A percentile compares a stretch with the other conserved stretches of the same genome.
phyloP scores from a whole-genome alignment of 23 tunicate species.

The Botrylloides violaceus region DNA sequence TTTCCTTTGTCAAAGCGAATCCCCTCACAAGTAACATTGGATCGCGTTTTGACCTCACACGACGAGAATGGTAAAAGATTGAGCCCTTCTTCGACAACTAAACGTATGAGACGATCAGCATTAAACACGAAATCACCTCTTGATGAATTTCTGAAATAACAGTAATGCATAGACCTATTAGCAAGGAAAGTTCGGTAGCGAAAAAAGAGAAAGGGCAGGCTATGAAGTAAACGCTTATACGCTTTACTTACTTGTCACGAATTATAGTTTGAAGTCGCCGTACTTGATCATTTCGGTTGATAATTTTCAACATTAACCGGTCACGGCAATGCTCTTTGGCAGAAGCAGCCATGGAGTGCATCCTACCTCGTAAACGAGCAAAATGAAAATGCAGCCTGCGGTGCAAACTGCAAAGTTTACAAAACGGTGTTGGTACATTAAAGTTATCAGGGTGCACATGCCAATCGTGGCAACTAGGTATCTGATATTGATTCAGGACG shows the following conservation, averaged over 20 bases:
- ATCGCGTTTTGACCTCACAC: conserved; percentile 59
- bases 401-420: too few species aligned
- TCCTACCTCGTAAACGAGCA: too few species aligned
- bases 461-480: too few species aligned
- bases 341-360: too few species aligned
- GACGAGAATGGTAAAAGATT: conserved; percentile 70
- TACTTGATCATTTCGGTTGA: conserved; percentile 78
- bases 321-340: too few species aligned
- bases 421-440: too few species aligned
- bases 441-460: too few species aligned
- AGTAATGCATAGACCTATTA: background rate
- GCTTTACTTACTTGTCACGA: conserved; percentile 41
- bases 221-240: too few species aligned
- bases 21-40: conserved; percentile 51
- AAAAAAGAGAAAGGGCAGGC: too few species aligned
- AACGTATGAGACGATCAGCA: conserved; percentile 92
- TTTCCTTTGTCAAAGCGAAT: conserved; percentile 84
- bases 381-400: too few species aligned
- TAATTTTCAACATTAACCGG: conserved; percentile 20
- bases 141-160: conserved; percentile 48
- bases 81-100: conserved; percentile 94
- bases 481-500: too few species aligned
- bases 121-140: conserved; percentile 90
- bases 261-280: conserved; percentile 94
- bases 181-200: too few species aligned